A percentile compares a stretch with the other conserved stretches of the same genome.
These are phyloP conservation scores for Mus minutoides DNA, from an alignment of 2,797 vertebrate species.

Conservation along the genomic window DNA sequence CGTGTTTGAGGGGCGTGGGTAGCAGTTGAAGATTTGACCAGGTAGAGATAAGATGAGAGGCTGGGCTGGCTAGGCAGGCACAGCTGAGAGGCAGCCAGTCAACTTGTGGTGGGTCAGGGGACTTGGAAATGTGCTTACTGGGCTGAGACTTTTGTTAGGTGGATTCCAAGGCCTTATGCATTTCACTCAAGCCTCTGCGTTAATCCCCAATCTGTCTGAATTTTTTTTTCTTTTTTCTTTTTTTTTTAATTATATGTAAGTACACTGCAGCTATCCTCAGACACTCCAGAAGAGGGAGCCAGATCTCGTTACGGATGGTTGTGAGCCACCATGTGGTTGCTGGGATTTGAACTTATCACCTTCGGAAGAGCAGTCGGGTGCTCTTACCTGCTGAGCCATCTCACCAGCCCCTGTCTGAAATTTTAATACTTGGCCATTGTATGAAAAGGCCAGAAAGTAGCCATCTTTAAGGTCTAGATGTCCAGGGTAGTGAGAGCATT, in stretches of 20 bases:
- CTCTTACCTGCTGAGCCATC: too few species aligned
- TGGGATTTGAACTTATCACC: too few species aligned
- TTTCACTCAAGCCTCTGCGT: not conserved
- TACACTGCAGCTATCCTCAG: too few species aligned
- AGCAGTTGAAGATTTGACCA: fast-evolving
- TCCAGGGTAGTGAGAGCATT: not conserved
- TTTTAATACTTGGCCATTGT: not conserved
- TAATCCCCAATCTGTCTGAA: not conserved
- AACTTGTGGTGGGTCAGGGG: not conserved
- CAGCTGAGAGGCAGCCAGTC: not conserved
- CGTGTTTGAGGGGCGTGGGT: fast-evolving
- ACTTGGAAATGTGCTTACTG: not conserved
- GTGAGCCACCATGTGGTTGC: too few species aligned
- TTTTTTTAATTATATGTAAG: too few species aligned
- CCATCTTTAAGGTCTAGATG: not conserved
- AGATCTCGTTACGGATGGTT: too few species aligned
- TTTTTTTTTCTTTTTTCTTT: too few species aligned
- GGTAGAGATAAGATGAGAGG: not conserved
- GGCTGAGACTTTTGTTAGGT: not conserved
- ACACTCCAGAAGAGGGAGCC: too few species aligned
- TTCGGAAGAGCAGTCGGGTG: too few species aligned
- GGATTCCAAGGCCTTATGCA: not conserved
- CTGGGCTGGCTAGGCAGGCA: not conserved
- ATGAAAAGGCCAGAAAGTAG: not conserved
- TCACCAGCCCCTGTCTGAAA: too few species aligned